These are phyloP conservation scores for Somateria mollissima DNA, from an alignment of 2,797 vertebrate genomes.

Conservation along the genomic window DNA sequence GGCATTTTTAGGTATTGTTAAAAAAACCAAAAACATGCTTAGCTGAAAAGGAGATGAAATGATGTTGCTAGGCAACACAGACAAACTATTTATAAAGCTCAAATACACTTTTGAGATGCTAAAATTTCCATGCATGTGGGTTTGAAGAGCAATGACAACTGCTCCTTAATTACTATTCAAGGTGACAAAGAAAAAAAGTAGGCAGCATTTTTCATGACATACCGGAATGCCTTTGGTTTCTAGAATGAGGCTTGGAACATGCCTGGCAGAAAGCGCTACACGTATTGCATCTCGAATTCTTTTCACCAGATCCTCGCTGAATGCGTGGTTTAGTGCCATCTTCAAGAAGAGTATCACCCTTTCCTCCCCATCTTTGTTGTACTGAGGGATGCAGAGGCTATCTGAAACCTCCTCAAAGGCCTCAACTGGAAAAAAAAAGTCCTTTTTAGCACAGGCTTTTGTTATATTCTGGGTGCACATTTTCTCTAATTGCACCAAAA, in stretches of 20 bases:
- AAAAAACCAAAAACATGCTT: neutral
- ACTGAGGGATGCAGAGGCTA: constrained; percentile 95
- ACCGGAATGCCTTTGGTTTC: constrained; percentile 96
- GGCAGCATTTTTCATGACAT: constrained; percentile 63
- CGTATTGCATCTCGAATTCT: constrained; percentile 87
- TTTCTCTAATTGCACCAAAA: neutral
- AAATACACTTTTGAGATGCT: constrained; percentile 53
- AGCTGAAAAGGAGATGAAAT: constrained; percentile 38
- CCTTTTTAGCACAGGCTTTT: rapidly evolving
- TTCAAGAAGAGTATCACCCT: constrained; percentile 93
- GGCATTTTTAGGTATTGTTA: constrained; percentile 17
- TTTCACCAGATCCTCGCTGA: constrained; percentile 81
- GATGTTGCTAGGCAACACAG: constrained; percentile 58
- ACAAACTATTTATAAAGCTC: constrained; percentile 68
- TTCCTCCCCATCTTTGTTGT: constrained; percentile 90
- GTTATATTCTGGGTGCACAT: rapidly evolving
- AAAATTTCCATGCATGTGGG: constrained; percentile 39
- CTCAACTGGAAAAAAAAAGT: constrained; percentile 83
- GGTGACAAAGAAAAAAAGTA: constrained; percentile 55
- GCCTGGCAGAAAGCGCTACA: constrained; percentile 87
- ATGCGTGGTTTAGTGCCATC: constrained; percentile 85
- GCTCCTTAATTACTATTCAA: constrained; percentile 67
- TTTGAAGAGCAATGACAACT: constrained; percentile 50
- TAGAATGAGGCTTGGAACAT: constrained; percentile 91
- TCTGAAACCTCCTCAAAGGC: constrained; percentile 94